phyloP scores from a whole-genome alignment of 2,888 invertebrate genomes.

The Carterocephalus palaemon region DNA sequence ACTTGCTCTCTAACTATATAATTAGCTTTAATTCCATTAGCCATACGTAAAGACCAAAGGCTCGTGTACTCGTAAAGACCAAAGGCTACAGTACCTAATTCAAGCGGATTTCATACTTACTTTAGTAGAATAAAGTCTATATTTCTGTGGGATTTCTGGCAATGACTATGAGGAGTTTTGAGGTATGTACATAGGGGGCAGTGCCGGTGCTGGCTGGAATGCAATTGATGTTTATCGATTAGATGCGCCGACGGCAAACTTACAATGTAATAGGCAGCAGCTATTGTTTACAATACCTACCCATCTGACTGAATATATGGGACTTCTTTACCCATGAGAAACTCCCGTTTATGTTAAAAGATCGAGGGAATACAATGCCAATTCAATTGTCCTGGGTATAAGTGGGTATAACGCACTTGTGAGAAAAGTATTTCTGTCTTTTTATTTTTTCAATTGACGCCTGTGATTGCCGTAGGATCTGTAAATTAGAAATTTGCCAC shows the following conservation, averaged over 20 bases:
- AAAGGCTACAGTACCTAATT: no score
- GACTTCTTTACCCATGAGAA: slow-evolving; percentile 16
- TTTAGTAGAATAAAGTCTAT: slow-evolving; percentile 5
- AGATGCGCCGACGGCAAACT: slow-evolving; percentile 56
- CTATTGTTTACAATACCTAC: slow-evolving; percentile 38
- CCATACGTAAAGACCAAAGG: slow-evolving; percentile 3
- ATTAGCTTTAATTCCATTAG: slow-evolving; percentile 10
- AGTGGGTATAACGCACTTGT: slow-evolving; percentile 14
- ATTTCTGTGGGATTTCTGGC: not conserved
- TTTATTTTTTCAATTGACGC: no score
- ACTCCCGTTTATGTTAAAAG: slow-evolving; percentile 18
- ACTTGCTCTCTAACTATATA: slow-evolving; percentile 15
- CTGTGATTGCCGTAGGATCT: no score
- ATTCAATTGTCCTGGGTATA: slow-evolving; percentile 13
- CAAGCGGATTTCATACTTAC: slow-evolving; percentile 2
- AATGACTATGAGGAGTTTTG: not conserved
- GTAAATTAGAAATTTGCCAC: no score
- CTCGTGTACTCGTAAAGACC: not conserved
- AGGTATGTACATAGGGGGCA: slow-evolving; percentile 11
- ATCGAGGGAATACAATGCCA: no score
- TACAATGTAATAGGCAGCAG: slow-evolving; percentile 43
- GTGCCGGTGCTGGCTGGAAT: slow-evolving; percentile 35
- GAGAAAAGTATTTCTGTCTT: slow-evolving; percentile 6
- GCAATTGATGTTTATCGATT: slow-evolving; percentile 65
- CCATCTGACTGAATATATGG: slow-evolving; percentile 9